Evolutionary conservation across 2,888 invertebrate genomes (phyloP).

Genomic region (Leucoptera coffeella): DNA sequence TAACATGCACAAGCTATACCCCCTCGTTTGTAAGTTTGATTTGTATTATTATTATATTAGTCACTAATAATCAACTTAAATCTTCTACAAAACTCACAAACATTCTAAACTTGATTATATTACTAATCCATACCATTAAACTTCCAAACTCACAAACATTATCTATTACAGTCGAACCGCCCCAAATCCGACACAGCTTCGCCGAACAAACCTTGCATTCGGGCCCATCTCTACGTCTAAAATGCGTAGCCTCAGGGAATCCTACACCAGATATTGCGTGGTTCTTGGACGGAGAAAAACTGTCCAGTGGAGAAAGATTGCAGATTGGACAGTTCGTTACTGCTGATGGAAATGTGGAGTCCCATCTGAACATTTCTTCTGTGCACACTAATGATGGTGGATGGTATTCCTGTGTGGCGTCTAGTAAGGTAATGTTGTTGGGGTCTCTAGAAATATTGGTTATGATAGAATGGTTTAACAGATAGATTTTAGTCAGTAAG

Average conservation of each 20-base stretch:
- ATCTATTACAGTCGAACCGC: constrained; percentile 76
- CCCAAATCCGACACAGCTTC: constrained; percentile 81
- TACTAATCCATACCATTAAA: too few species aligned
- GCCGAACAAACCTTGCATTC: constrained; percentile 85
- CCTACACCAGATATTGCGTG: constrained; percentile 92
- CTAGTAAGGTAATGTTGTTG: constrained; percentile 65
- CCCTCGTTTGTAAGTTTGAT: too few species aligned
- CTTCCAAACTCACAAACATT: too few species aligned
- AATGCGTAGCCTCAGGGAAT: constrained; percentile 91
- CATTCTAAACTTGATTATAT: too few species aligned
- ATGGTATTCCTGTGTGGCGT: constrained; percentile 82
- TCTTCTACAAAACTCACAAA: too few species aligned
- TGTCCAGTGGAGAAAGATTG: constrained; percentile 50
- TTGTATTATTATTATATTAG: too few species aligned
- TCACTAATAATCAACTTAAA: too few species aligned
- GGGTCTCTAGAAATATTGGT: too few species aligned
- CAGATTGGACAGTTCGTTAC: constrained; percentile 87
- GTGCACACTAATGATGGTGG: constrained; percentile 91
- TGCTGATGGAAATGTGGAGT: constrained; percentile 87
- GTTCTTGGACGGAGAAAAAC: constrained; percentile 82
- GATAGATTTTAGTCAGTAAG: too few species aligned
- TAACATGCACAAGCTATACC: too few species aligned
- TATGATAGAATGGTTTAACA: too few species aligned
- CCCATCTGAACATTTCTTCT: constrained; percentile 83
- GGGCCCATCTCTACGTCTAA: constrained; percentile 81